Base-by-base conservation (phyloP, 2,797 vertebrate genomes). In the Schizopygopsis pylzovi region DNA sequence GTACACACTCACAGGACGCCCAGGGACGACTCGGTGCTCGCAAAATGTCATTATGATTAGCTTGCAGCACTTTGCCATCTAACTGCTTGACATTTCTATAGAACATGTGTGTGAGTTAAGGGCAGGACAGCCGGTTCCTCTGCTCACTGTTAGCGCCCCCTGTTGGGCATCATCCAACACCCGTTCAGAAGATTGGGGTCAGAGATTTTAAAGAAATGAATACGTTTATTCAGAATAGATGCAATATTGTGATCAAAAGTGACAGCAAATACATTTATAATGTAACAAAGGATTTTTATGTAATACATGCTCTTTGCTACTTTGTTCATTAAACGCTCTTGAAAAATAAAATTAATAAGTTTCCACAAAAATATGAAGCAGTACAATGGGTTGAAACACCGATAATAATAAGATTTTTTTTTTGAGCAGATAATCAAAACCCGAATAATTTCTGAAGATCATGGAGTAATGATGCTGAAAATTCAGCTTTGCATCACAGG, bases 21-120 rank as follows among this genome's bases (percentile, higher is more conserved):
- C 82, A 33, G 82, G 63, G 79, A 86, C 81, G 59, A 87, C 85
- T 81, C 76, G 61, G 15, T 37, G n/a, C 33, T 87, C 33, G 28
- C 39, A 80, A 90, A 90, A 90, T 90, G 87, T 87, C 88, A 89
- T 79, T 89, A 84, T 76, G 82, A 86, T 90, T 88, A 89, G 82
- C 83, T 63, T 78, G 79, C 52, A 83, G 84, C 75, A 73, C 59
- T 73, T 73, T 59, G 84, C 79, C 87, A 79, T 86, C 78, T 86
- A 87, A 85, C 84, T 81, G 71, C 68, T 67, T 89, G 88, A 87
- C 87, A 89, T 89, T 90, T 90, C 25, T 75, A 70, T 28, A 54
- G 79, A 88, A 78, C 72, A 54, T 82, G 85, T 12, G 63, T 75
- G 78, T 33, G 43, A 52, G 72, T 61, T 81, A 28, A 59, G 47